Evolutionary conservation across 2,113 vertebrate species (phyloP).

Genomic region (Platysternon megacephalum): DNA sequence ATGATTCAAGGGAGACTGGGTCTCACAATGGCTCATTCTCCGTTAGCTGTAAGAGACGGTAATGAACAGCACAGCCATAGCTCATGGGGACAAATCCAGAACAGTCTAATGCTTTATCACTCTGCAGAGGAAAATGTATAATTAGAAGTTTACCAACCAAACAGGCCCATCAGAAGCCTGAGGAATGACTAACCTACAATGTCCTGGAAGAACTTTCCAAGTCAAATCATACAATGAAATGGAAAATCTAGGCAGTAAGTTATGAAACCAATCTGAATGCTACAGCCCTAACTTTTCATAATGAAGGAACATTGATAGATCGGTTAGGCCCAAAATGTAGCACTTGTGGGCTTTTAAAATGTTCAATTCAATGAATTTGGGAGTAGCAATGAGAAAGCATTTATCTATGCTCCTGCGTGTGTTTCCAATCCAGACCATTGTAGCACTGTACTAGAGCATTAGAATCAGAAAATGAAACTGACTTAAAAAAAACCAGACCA

Average conservation of each 20-base stretch:
- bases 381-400: not conserved
- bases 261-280: not conserved
- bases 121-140: not conserved
- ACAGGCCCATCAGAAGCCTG: conserved; percentile 6
- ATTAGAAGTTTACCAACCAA: conserved; percentile 14
- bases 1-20: not conserved
- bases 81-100: not conserved
- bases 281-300: conserved; percentile 20
- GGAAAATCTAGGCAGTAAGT: conserved; percentile 57
- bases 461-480: not conserved
- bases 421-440: not conserved
- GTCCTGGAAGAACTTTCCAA: conserved; percentile 44
- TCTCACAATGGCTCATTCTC: not conserved
- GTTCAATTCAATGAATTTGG: not conserved
- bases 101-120: not conserved
- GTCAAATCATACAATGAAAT: not conserved
- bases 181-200: conserved; percentile 20
- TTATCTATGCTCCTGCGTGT: not conserved
- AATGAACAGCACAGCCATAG: not conserved
- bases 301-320: not conserved
- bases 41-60: rapidly evolving
- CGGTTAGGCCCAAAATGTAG: not conserved
- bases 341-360: conserved; percentile 37
- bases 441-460: not conserved
- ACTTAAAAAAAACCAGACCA: not conserved